Evolutionary conservation across 2,797 vertebrate species (phyloP), one percentile per base, ranked within the genome.

Genomic region (Iguana delicatissima): DNA sequence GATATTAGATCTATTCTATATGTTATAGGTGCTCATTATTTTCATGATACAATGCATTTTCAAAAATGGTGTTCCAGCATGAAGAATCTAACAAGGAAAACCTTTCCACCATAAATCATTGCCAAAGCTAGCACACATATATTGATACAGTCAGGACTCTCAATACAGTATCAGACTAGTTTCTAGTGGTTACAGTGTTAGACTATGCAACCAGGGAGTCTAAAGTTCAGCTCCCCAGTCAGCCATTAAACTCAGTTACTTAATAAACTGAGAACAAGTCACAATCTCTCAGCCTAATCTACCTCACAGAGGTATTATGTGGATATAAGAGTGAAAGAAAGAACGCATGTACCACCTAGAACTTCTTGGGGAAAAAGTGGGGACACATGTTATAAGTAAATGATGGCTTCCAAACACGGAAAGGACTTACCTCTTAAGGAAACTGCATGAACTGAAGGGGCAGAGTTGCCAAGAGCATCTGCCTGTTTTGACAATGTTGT

Each of bases 371-470:
- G 22, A 38, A 67, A 84, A 67, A 12, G 20, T 4, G 3, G 35
- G 59, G 57, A 62, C 32, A 69, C 29, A 16, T 67, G 24, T 6
- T 13, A 35, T 12, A 80, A 69, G n/a, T 26, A 69, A 69, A 88
- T 1, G 18, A 64, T 35, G 38, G 6, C 46, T 20, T 38, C 18
- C 3, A 55, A 0, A 1, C 22, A 24, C 7, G 42, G 26, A 55
- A 52, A 9, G 62, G 52, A 35, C 88, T 83, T 81, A 89, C 91
- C 88, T 55, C 64, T 42, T 57, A 38, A 62, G 1, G 73, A 35
- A 12, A 85, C 26, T 38, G 74, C 62, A 42, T 1, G 7, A 14
- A 72, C 46, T 20, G 69, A n/a, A 77, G 42, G 24, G 16, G 10
- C 50, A 50, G 88, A 1, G 1, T 12, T 57, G 80, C 32, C 72